Base-by-base conservation (phyloP, 1,140 invertebrate species). In the Metaphire vulgaris region DNA sequence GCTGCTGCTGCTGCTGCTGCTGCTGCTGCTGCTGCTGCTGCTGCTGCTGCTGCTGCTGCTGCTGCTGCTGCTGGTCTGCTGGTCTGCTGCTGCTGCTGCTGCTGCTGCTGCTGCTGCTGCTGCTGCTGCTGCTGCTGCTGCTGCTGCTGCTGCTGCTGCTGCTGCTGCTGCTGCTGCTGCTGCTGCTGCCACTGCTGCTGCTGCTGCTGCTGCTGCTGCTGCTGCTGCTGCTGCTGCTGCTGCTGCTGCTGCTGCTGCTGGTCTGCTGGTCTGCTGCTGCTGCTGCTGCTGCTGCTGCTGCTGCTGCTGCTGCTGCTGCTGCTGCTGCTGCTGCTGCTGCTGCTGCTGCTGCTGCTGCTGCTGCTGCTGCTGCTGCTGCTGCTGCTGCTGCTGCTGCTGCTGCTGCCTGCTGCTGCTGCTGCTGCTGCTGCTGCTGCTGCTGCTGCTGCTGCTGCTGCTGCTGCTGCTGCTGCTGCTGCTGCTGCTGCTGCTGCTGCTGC, bases 81-180 rank as follows among this genome's bases (percentile, higher is more conserved):
- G n/a, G n/a, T n/a, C n/a, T n/a, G n/a, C n/a, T n/a, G n/a, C n/a
- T n/a, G n/a, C n/a, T n/a, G n/a, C n/a, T n/a, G n/a, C n/a, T n/a
- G n/a, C n/a, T n/a, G n/a, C n/a, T n/a, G n/a, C n/a, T n/a, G 15
- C 69, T 70, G 69, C 69, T 70, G 69, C 69, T 70, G 69, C 69
- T 70, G 69, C 69, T 70, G 69, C 69, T 70, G 74, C 2, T 72
- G 34, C 1, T 75, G 74, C 41, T 12, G 74, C 32, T 56, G 66
- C 1, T 56, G 65, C 1, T 72, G 65, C 26, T 75, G 74, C 41
- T 6, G 74, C 16, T 29, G 74, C n/a, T 72, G 65, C 26, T 71
- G 74, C 2, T 72, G 32, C 0, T 56, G 74, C 6, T 56, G 74
- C 26, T 72, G 65, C 26, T 72, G 74, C 21, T 70, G 74, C 21